Conservation (phyloP, 2,797 vertebrate species). For the Macrochelys suwanniensis region DNA sequence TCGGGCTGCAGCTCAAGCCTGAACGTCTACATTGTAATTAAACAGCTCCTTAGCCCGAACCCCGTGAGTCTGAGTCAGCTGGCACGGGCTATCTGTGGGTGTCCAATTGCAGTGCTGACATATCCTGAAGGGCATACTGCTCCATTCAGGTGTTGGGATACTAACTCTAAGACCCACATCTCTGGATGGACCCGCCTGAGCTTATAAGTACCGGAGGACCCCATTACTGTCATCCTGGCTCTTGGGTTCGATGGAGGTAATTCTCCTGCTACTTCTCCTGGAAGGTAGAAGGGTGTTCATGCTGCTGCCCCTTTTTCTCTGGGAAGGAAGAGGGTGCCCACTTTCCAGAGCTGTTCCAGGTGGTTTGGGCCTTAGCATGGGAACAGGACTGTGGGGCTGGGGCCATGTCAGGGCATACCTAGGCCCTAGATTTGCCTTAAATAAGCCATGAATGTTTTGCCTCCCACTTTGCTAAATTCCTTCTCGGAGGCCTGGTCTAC, state of each 20-base stretch:
- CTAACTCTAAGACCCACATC: no score
- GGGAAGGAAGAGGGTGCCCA: background rate
- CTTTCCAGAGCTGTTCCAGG: background rate
- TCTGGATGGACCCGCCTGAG: no score
- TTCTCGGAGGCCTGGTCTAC: background rate
- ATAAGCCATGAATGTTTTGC: background rate
- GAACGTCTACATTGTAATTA: no score
- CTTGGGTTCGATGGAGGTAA: background rate
- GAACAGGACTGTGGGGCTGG: background rate
- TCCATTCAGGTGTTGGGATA: no score
- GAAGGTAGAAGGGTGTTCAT: background rate
- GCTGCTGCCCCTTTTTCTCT: background rate
- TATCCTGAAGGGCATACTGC: no score
- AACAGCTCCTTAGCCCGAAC: no score
- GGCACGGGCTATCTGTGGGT: no score
- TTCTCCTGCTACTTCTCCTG: background rate
- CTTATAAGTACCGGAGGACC: no score
- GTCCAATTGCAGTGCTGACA: no score
- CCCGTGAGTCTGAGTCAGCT: no score
- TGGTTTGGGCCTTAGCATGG: background rate
- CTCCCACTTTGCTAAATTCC: background rate
- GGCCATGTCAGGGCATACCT: background rate
- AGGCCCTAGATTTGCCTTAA: background rate
- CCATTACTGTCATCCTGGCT: background rate
- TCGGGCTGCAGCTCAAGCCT: no score